Evolutionary conservation across 2,888 invertebrate species (phyloP), one percentile per base, ranked within the genome.

Genomic region (Polydrusus pterygomalis): DNA sequence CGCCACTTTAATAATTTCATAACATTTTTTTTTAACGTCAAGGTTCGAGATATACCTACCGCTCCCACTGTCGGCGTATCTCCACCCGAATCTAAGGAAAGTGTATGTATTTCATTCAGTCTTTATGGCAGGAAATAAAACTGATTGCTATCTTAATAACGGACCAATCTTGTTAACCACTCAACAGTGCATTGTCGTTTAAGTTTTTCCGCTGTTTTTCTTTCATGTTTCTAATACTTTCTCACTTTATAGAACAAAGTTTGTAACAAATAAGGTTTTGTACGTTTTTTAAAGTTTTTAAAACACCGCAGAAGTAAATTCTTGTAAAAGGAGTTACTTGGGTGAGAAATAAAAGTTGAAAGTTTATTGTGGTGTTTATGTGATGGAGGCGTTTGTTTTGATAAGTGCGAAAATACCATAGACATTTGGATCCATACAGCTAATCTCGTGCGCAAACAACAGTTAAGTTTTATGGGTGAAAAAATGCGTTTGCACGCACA

Each of bases 121-220:
- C 85, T 87, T 87, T 87, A 87, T 87, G 83, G 86, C 80, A 82
- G 85, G 86, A 85, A 87, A 87, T 87, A 87, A 87, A 87, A 87
- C 85, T 86, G 87, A 87, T 87, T 87, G 87, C 87, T 86, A 87
- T 87, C 87, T 87, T 87, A 87, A 87, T 87, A 86, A 87, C 86
- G 82, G 87, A 86, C 86, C 87, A 87, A 87, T 87, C 87, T 87
- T 87, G 87, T 87, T 87, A 87, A 87, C 87, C 86, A 85, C 87
- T 85, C 85, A 83, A 84, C 85, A 83, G 84, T 84, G 84, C 85
- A 85, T 85, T 83, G 85, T 85, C 84, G 81, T 85, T 85, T 83
- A 82, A 83, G 80, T 83, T 83, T 83, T 84, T 84, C 82, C 47
- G 64, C 62, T 70, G 68, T 76, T 75, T 71, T 79, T 78, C 75